Evolutionary conservation across 1,140 invertebrate species (phyloP).

Genomic region (Kradibia gibbosae): DNA sequence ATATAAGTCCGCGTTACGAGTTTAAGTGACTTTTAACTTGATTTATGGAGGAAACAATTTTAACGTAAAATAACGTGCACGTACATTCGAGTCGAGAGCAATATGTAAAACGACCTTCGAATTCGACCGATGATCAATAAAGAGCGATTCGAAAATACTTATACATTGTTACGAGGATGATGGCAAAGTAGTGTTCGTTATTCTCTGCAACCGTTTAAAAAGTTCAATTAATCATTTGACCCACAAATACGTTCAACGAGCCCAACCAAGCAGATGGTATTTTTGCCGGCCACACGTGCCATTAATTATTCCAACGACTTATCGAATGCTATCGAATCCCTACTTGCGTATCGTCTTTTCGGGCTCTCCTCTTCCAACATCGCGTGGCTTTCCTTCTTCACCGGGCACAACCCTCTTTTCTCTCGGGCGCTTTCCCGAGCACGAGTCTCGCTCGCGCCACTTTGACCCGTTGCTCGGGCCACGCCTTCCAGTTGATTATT

Average conservation of each 20-base stretch:
- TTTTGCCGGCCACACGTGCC: not conserved
- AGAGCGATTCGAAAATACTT: slow-evolving; percentile 14
- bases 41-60: no score
- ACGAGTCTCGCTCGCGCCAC: no score
- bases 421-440: no score
- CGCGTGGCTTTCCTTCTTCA: no score
- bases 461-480: no score
- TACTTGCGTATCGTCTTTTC: no score
- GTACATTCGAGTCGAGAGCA: not conserved
- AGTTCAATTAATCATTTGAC: slow-evolving; percentile 62
- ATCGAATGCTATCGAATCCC: not conserved
- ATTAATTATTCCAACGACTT: not conserved
- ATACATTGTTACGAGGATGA: slow-evolving; percentile 39
- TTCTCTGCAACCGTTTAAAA: slow-evolving; percentile 55
- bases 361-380: no score
- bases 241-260: slow-evolving; percentile 35
- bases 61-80: no score
- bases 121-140: slow-evolving; percentile 17
- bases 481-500: no score
- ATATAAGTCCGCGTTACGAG: no score
- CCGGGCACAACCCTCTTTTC: no score
- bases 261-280: not conserved
- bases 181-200: slow-evolving; percentile 42
- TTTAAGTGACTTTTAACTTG: no score
- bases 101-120: slow-evolving; percentile 17